Evolutionary conservation across 2,888 invertebrate species (phyloP), one percentile per base, ranked within the genome.

Genomic region (Eupithecia subfuscata): DNA sequence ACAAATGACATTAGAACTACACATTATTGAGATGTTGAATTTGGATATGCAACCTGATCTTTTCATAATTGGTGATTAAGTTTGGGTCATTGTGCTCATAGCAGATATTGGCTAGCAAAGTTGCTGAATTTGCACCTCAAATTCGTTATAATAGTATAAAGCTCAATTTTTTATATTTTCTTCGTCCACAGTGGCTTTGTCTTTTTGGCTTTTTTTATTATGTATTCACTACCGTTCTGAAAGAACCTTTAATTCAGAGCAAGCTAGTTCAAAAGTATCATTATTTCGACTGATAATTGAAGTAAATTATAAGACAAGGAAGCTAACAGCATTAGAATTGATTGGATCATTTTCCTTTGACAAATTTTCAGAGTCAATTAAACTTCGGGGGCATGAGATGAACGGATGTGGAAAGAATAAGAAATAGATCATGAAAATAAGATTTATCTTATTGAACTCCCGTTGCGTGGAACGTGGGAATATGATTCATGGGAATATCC

Each of bases 311-410:
- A 64, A 64, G 64, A 34, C 64, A 65, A 71, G 43, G 60, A 71
- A 71, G 69, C 74, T 74, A 74, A 67, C 48, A 75, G 37, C 69
- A 68, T 70, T 75, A 73, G 76, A 65, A 65, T 77, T 75, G 75
- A 79, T 80, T 79, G 56, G 69, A 69, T 79, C 75, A 76, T 76
- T 76, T 76, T 71, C 73, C 71, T 78, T 76, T 78, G 75, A 75
- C 75, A 52, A 76, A 76, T 78, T 75, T 52, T 69, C 71, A 37
- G 56, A 76, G 73, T 56, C 73, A 78, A 77, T 76, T 76, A 73
- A 75, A 78, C 75, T 71, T 75, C 69, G 69, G 40, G 68, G 64
- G 70, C 74, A 72, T 71, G 69, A 75, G 73, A 78, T 60, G 45
- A 60, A 56, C 43, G 22, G 74, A 71, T 70, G 74, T 11, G 34